phyloP scores from a whole-genome alignment of 2,113 vertebrate species.

The Addax nasomaculatus region DNA sequence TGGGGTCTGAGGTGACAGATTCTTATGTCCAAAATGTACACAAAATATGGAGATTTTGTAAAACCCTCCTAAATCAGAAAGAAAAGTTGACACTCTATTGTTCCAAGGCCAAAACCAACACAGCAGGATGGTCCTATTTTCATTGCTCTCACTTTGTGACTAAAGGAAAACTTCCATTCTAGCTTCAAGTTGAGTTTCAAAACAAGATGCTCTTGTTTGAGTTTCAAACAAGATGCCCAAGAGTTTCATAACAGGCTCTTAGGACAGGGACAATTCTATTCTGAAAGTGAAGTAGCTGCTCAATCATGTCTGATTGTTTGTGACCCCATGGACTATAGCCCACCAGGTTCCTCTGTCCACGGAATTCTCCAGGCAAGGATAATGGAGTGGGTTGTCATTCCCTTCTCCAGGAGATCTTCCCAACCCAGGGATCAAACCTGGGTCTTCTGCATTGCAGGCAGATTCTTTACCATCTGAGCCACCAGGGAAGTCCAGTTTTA shows the following conservation, averaged over 20 bases:
- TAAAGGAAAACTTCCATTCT: not conserved
- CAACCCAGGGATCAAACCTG: not conserved
- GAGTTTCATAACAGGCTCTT: not conserved
- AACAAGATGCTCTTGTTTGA: not conserved
- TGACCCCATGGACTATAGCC: not conserved
- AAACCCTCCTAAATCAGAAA: not conserved
- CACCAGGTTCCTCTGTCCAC: not conserved
- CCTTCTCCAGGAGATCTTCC: not conserved
- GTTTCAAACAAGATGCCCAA: conserved; percentile 4
- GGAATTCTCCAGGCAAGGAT: not conserved
- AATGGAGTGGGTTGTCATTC: not conserved
- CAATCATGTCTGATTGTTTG: not conserved
- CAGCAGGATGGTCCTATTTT: not conserved
- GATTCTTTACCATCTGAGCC: not conserved
- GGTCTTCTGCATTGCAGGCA: not conserved
- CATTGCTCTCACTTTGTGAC: not conserved
- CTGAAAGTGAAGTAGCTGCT: not conserved
- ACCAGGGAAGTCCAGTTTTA: not conserved
- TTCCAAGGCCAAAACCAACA: not conserved
- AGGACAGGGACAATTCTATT: not conserved
- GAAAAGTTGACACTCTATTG: not conserved
- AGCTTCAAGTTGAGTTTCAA: conserved; percentile 7
- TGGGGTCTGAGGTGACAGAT: not conserved
- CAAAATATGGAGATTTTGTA: conserved; percentile 4
- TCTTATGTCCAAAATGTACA: not conserved